A percentile compares a stretch with the other conserved stretches of the same genome.
Evolutionary conservation across 1,140 invertebrate genomes (phyloP).

Genomic region (Vanessa tameamea): DNA sequence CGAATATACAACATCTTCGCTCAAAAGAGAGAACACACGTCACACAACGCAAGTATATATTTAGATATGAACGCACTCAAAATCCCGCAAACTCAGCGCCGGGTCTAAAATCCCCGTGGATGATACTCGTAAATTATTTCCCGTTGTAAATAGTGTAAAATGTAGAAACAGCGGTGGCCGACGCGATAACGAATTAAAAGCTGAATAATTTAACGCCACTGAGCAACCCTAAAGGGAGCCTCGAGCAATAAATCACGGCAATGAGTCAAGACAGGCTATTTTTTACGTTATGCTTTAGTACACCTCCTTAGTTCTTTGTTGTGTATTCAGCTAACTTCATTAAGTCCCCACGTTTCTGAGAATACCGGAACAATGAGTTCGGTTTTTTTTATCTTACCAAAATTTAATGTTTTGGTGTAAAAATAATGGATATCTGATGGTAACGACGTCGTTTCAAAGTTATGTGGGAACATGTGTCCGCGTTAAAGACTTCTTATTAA

Average conservation of each 20-base stretch:
- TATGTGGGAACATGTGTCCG: conserved; percentile 34
- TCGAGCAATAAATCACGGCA: conserved; percentile 70
- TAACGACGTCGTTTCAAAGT: conserved; percentile 20
- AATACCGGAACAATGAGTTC: conserved; percentile 65
- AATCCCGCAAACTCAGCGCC: conserved; percentile 50
- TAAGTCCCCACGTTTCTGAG: conserved; percentile 55
- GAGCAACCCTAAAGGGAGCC: conserved; percentile 65
- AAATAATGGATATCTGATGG: conserved; percentile 39
- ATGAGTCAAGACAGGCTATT: conserved; percentile 70
- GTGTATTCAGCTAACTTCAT: conserved; percentile 64
- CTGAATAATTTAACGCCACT: conserved; percentile 79
- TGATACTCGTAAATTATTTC: conserved; percentile 69
- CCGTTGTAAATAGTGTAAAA: conserved; percentile 75
- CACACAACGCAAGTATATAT: conserved; percentile 18
- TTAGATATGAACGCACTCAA: conserved; percentile 46
- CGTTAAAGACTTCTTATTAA: conserved; percentile 18
- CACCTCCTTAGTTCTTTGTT: conserved; percentile 69
- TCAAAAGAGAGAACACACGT: conserved; percentile 8
- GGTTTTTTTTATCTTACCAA: conserved; percentile 58
- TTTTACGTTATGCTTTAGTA: conserved; percentile 77
- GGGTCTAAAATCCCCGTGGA: conserved; percentile 47
- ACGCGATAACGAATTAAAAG: conserved; percentile 79
- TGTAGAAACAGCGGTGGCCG: conserved; percentile 67
- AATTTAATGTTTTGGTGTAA: conserved; percentile 55
- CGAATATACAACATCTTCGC: not conserved